Conservation (phyloP, 1,140 invertebrate species). For the Lordiphosa collinella region DNA sequence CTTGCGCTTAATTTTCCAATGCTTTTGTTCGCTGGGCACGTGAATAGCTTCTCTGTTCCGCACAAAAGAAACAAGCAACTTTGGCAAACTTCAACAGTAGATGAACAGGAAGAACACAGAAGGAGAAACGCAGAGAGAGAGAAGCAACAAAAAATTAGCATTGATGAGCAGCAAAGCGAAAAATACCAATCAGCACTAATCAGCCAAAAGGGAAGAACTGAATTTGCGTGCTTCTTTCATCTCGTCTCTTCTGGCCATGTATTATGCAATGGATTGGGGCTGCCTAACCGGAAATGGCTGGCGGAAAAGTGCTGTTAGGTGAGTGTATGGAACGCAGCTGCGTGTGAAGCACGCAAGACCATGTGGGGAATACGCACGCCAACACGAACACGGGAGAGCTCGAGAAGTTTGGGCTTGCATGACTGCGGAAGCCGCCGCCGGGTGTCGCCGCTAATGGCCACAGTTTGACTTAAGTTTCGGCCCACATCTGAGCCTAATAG, state of each 20-base stretch:
- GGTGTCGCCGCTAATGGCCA: constrained; percentile 62
- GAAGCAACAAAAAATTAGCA: constrained; percentile 63
- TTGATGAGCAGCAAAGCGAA: constrained; percentile 77
- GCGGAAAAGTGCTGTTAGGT: constrained; percentile 71
- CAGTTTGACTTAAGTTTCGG: constrained; percentile 63
- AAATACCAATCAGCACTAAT: constrained; percentile 79
- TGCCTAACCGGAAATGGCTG: constrained; percentile 54
- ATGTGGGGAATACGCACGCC: constrained; percentile 60
- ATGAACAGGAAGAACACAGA: constrained; percentile 12
- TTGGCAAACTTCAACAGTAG: constrained; percentile 40
- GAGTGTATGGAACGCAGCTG: constrained; percentile 25
- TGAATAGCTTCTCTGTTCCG: constrained; percentile 5
- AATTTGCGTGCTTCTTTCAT: constrained; percentile 36
- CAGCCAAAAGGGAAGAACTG: constrained; percentile 48
- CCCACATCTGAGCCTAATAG: constrained; percentile 39
- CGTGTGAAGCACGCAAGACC: constrained; percentile 39
- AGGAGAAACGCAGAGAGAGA: constrained; percentile 1
- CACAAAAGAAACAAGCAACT: constrained; percentile 15
- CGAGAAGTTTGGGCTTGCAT: constrained; percentile 37
- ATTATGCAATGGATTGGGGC: constrained; percentile 53
- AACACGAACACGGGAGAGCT: constrained; percentile 38
- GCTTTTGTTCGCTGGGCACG: constrained; percentile 25
- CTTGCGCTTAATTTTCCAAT: constrained; percentile 58
- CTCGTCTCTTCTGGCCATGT: constrained; percentile 34
- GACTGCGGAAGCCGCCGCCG: too few relatives aligned